Evolutionary conservation across 1,140 invertebrate species (phyloP), one percentile per base, ranked within the genome.

Genomic region (Galendromus occidentalis): DNA sequence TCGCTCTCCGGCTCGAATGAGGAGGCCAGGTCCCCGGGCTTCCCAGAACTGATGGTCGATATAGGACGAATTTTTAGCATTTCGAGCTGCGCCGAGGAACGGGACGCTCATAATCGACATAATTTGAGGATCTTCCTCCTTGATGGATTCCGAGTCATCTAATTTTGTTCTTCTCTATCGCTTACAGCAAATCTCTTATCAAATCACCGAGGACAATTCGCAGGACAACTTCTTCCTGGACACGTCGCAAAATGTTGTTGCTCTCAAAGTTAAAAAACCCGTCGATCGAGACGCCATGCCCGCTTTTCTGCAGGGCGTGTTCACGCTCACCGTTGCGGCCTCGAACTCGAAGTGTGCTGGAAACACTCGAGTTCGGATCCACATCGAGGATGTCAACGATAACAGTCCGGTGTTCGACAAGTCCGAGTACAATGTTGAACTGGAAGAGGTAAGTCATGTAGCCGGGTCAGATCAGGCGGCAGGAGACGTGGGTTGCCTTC

Each of bases 361-460:
- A n/a, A 71, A 67, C 44, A 71, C 70, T 12, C 59, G 68, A 1
- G 44, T 72, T 7, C 68, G 68, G 44, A 71, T 72, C 44, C 64
- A 68, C 33, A 67, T 72, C 6, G 70, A 71, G 68, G 71, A 72
- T 66, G 70, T 70, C 7, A 96, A 96, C 74, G 93, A 97, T 70
- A 96, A 95, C 73, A 88, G 86, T 0, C 92, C 92, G 0, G 74
- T 83, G 5, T 91, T 97, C 71, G 83, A 86, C 39, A 67, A 71
- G 65, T 63, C 66, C 22, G 68, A 72, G 29, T 72, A 69, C 65
- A 17, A 69, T 44, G 69, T 71, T 33, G 71, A 72, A 66, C 66
- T 72, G 0, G 69, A 70, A 55, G 71, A 72, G 65, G 69, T 69
- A 66, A 41, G 44, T 33, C 45, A 25, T 33, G 30, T 14, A 30